A percentile compares a stretch with the other conserved stretches of the same genome.
Evolutionary conservation across 2,113 vertebrate species (phyloP).

Genomic region (Nestor notabilis): DNA sequence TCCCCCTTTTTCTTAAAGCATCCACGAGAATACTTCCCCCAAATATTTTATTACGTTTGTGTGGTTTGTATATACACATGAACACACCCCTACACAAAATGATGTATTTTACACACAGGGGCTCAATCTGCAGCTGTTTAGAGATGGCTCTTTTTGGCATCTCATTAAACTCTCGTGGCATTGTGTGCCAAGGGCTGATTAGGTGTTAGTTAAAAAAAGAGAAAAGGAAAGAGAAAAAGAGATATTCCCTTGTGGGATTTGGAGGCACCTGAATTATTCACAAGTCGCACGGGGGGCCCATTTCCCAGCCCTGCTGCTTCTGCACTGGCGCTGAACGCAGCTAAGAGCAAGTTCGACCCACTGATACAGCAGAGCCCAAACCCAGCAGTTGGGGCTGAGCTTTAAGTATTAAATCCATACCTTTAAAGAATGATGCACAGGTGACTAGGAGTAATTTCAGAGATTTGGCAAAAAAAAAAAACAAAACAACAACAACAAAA

Average conservation of each 20-base stretch:
- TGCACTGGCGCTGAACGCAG: not conserved
- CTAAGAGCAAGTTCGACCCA: not conserved
- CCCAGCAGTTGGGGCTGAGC: not conserved
- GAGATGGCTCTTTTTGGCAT: slow-evolving; percentile 24
- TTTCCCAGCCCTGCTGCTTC: not conserved
- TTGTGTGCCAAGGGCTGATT: slow-evolving; percentile 18
- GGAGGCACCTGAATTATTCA: slow-evolving; percentile 45
- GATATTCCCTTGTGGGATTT: not conserved
- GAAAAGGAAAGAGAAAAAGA: too few relatives aligned
- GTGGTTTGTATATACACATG: not conserved
- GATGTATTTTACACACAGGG: not conserved
- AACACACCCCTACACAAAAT: not conserved
- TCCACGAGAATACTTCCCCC: not conserved
- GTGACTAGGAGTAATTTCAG: not conserved
- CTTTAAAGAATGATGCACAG: not conserved
- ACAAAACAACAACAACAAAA: too few relatives aligned
- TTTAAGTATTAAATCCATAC: not conserved
- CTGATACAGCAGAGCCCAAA: not conserved
- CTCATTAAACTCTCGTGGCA: slow-evolving; percentile 8
- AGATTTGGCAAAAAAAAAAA: not conserved
- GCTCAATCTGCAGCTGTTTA: slow-evolving; percentile 23
- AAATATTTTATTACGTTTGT: not conserved
- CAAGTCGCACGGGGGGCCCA: not conserved
- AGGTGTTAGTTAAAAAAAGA: not conserved
- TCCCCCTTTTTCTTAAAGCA: not conserved